Conservation (phyloP, 2,888 invertebrate genomes). For the Ophion obscuratus region DNA sequence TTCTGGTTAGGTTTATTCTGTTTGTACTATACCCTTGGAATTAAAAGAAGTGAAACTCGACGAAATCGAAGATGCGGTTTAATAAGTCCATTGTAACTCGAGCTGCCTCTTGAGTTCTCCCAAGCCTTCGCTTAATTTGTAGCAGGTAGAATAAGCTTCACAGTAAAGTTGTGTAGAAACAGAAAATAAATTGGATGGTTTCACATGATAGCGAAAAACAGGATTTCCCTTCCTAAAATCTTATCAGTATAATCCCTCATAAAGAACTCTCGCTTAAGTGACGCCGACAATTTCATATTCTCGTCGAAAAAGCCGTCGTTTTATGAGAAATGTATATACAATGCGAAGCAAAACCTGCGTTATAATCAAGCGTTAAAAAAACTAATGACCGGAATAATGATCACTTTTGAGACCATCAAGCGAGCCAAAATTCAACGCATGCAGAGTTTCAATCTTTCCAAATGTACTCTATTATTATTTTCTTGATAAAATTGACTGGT, state of each 20-base stretch:
- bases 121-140: too few relatives aligned
- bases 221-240: conserved; percentile 5
- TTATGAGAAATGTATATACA: too few relatives aligned
- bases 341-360: too few relatives aligned
- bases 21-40: neutral
- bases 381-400: too few relatives aligned
- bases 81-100: conserved; percentile 34
- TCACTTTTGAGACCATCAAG: too few relatives aligned
- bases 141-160: too few relatives aligned
- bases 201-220: conserved; percentile 10
- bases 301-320: conserved; percentile 2
- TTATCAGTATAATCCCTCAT: neutral
- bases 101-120: neutral
- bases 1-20: neutral
- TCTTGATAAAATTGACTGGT: too few relatives aligned
- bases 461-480: too few relatives aligned
- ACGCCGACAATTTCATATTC: neutral
- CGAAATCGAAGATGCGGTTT: conserved; percentile 7
- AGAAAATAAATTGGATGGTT: conserved; percentile 11
- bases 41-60: conserved; percentile 23
- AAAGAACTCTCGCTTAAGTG: too few relatives aligned
- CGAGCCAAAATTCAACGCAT: too few relatives aligned
- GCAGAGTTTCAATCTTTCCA: too few relatives aligned
- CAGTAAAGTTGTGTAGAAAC: neutral
- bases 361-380: too few relatives aligned